Evolutionary conservation across 2,888 invertebrate species (phyloP), one percentile per base, ranked within the genome.

Genomic region (Drosophila engyochracea): DNA sequence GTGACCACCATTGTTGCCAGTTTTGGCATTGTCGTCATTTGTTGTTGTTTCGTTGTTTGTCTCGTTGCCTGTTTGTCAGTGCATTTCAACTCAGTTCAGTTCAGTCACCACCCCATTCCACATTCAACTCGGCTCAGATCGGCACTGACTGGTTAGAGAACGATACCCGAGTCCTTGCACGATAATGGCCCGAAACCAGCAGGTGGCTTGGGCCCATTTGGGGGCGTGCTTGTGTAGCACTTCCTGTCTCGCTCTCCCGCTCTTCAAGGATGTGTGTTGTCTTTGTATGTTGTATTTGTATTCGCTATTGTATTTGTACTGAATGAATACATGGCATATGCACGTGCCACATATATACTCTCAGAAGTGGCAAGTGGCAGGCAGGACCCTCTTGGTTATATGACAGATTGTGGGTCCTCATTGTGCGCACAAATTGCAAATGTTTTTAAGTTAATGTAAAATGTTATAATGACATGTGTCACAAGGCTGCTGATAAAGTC

Each of bases 401-500:
- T 70, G 71, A 49, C 30, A 52, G 64, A 58, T 55, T 67, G 67
- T 57, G 73, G 68, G 64, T 44, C 59, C 66, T 28, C 78, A 70
- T 85, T 84, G 83, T 89, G 57, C 41, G 44, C 71, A 79, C 77
- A 85, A 88, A 85, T 90, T 88, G 90, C 85, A 85, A 85, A 85
- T 85, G 90, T 90, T 85, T 85, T 85, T 81, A 85, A 90, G 81
- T 85, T 90, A 90, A 85, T 90, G 90, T 85, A 81, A 82, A 85
- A 90, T 81, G 73, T 71, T 75, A 87, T 85, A 85, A 85, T 87
- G 85, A 89, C 90, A 89, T 85, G 85, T 85, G 90, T 85, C 90
- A 75, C 49, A 68, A 61, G 72, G 59, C 73, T 55, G 60, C 67
- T 75, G 80, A 80, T 74, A 74, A 70, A 30, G 63, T 51, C 73